Evolutionary conservation across 2,797 vertebrate genomes (phyloP).

Genomic region (Lophotriccus pileatus): DNA sequence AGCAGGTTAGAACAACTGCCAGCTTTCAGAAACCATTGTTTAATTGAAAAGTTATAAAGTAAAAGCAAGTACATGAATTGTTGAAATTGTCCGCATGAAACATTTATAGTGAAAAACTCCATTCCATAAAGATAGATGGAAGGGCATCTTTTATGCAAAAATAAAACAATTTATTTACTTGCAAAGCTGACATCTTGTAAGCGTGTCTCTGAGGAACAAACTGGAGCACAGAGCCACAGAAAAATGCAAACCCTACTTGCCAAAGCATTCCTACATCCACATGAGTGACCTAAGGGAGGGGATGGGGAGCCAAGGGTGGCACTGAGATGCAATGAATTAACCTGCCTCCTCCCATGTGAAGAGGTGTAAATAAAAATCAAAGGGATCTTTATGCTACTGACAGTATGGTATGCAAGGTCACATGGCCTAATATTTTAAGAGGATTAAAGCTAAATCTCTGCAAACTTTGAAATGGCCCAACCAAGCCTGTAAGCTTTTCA

Average conservation of each 20-base stretch:
- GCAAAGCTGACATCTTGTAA: conserved; percentile 24
- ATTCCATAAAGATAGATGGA: conserved; percentile 20
- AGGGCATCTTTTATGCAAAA: conserved; percentile 53
- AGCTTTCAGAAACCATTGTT: conserved; percentile 40
- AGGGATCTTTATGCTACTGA: conserved; percentile 54
- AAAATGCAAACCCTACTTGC: conserved; percentile 14
- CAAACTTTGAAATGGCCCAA: conserved; percentile 74
- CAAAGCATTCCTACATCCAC: conserved; percentile 15
- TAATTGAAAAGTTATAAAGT: conserved; percentile 70
- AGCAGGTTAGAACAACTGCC: conserved; percentile 12
- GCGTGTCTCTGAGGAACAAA: background rate
- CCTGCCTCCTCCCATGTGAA: conserved; percentile 14
- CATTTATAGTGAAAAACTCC: conserved; percentile 55
- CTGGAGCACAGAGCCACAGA: background rate
- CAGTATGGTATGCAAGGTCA: conserved; percentile 67
- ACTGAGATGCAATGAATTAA: conserved; percentile 28
- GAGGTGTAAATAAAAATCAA: conserved; percentile 69
- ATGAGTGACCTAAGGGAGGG: conserved; percentile 12
- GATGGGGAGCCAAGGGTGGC: background rate
- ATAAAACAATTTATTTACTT: background rate
- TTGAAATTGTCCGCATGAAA: conserved; percentile 68
- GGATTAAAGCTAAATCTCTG: conserved; percentile 72
- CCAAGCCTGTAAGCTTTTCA: conserved; percentile 66
- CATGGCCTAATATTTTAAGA: conserved; percentile 74
- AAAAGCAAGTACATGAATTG: conserved; percentile 41